Percentiles rank a stretch among this genome's conserved stretches.
phyloP scores from a whole-genome alignment of 2,797 vertebrate genomes.

The Danio albolineatus region DNA sequence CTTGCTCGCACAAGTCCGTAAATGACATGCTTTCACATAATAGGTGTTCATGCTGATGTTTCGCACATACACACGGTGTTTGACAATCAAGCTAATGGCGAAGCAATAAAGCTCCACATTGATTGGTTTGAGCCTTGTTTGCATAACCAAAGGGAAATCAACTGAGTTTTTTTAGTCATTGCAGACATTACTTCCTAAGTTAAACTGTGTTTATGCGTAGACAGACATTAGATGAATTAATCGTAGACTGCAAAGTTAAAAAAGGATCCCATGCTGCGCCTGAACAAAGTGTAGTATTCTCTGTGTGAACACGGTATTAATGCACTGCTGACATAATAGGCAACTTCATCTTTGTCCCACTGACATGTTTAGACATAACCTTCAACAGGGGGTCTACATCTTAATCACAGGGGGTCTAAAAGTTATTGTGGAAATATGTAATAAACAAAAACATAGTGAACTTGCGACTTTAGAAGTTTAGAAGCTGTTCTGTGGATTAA shows the following conservation, averaged over 20 bases:
- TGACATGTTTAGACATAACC: background rate
- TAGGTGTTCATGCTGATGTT: constrained; percentile 63
- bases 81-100: constrained; percentile 54
- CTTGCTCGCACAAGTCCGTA: constrained; percentile 59
- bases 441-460: background rate
- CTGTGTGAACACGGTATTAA: background rate
- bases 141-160: constrained; percentile 45
- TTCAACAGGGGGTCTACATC: background rate
- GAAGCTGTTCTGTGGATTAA: background rate
- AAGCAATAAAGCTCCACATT: constrained; percentile 51
- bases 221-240: constrained; percentile 34
- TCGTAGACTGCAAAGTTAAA: constrained; percentile 9
- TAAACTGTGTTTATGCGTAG: constrained; percentile 17
- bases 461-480: background rate
- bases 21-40: constrained; percentile 64
- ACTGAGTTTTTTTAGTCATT: constrained; percentile 38
- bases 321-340: constrained; percentile 1
- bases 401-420: background rate
- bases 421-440: background rate
- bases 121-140: constrained; percentile 46
- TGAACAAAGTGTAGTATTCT: background rate
- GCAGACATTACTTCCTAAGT: constrained; percentile 7
- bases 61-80: constrained; percentile 30
- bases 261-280: background rate
- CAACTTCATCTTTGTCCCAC: constrained; percentile 14